Evolutionary conservation across 2,797 vertebrate species (phyloP), one percentile per base, ranked within the genome.

Genomic region (Phoxinus dragarum): DNA sequence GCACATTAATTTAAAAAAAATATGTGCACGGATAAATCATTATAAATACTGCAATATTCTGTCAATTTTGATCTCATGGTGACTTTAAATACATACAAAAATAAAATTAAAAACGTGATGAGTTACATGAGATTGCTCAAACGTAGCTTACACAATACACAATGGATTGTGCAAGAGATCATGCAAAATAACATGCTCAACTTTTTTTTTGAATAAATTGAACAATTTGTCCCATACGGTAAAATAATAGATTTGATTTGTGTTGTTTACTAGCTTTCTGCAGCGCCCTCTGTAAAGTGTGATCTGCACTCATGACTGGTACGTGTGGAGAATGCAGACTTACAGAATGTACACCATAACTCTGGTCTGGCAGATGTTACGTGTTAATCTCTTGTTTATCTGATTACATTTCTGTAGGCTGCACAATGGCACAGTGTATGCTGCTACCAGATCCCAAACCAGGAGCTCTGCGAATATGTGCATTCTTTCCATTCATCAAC

Each of bases 351-450:
- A 59, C 23, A 84, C 71, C 66, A 40, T 68, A 64, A 17, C 27
- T 61, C 59, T 80, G 66, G 59, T 66, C 82, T 84, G 49, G 47
- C 38, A n/a, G 12, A 75, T 76, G 71, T 76, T 80, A 82, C 40
- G 74, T 71, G 34, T 77, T 86, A 85, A 77, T 49, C 61, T 86
- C 69, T 73, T 71, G 69, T 85, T 87, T 56, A 80, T 82, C 82
- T 82, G 82, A 74, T 82, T 82, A 64, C n/a, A 61, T 84, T 72
- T 88, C 54, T 47, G 59, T 49, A 81, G 36, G 61, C 64, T 36
- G 47, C 81, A 87, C 81, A 86, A 87, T 78, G 16, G 34, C 4
- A 47, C 75, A 49, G 54, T 59, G 23, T n/a, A n/a, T 7, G 27
- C 56, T 76, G 52, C 69, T 61, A 38, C 71, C 64, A 80, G 64